phyloP scores from a whole-genome alignment of 2,113 vertebrate species.

The Paedocypris sp. region DNA sequence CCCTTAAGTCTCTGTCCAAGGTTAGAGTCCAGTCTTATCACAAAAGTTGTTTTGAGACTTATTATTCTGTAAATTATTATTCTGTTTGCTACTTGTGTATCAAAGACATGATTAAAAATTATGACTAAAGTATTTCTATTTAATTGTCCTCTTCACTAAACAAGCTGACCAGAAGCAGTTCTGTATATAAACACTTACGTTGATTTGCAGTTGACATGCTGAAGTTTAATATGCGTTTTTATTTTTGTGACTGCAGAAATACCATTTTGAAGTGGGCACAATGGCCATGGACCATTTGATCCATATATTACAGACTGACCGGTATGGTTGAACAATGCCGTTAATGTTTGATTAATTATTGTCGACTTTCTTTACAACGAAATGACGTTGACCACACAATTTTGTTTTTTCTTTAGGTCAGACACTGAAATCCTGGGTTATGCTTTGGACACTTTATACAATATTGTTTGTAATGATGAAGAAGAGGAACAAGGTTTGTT shows the following conservation, averaged over 20 bases:
- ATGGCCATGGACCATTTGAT: constrained; percentile 91
- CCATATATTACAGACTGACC: constrained; percentile 85
- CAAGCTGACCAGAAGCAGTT: no score
- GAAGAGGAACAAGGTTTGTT: constrained; percentile 88
- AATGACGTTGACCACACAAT: neutral
- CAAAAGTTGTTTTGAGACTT: no score
- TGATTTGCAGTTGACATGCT: no score
- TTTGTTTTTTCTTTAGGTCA: constrained; percentile 53
- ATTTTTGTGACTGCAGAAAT: constrained; percentile 66
- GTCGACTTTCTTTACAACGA: neutral
- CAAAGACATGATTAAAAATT: no score
- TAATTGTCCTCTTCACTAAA: no score
- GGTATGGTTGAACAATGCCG: constrained; percentile 51
- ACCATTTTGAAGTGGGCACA: constrained; percentile 85
- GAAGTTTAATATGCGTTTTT: neutral
- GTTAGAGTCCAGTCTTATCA: no score
- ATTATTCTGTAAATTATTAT: no score
- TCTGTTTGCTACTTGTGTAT: no score
- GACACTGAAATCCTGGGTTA: constrained; percentile 98
- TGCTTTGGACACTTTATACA: constrained; percentile 93
- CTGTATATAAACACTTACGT: no score
- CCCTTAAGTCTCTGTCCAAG: constrained; percentile 86
- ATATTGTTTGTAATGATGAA: constrained; percentile 89
- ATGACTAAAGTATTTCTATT: no score
- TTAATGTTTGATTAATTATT: neutral